These are phyloP conservation scores for Scartelaos histophorus DNA, from an alignment of 2,113 vertebrate genomes.

Conservation along the genomic window DNA sequence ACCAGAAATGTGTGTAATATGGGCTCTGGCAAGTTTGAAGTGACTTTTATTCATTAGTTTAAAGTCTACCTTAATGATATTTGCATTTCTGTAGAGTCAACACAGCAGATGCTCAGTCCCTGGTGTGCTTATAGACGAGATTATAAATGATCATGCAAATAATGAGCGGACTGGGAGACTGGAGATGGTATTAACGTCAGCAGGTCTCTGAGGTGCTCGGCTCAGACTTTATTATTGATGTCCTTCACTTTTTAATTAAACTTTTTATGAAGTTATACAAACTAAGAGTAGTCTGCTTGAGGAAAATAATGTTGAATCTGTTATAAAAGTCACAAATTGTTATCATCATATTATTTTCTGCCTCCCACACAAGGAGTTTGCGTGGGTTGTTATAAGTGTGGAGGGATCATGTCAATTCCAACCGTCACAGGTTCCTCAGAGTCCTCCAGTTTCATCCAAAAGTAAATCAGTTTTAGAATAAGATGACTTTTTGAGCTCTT, in stretches of 20 bases:
- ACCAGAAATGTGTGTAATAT: too few relatives aligned
- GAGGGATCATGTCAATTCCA: too few relatives aligned
- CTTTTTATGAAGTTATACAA: not conserved
- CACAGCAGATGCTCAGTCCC: constrained; percentile 1
- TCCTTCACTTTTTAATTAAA: not conserved
- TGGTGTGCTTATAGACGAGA: not conserved
- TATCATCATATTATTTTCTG: not conserved
- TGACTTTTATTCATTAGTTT: not conserved
- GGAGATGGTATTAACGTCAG: not conserved
- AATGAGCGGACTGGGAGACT: not conserved
- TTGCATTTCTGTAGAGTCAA: not conserved
- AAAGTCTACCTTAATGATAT: not conserved
- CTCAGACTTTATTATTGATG: not conserved
- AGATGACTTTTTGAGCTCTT: too few relatives aligned
- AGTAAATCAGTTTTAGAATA: too few relatives aligned
- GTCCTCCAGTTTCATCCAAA: too few relatives aligned
- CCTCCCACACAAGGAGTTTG: not conserved
- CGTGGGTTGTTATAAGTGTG: too few relatives aligned
- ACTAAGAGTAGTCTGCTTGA: not conserved
- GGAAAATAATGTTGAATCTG: not conserved
- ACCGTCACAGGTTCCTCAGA: too few relatives aligned
- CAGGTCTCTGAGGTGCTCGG: not conserved
- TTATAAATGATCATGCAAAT: not conserved
- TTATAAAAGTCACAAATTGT: too few relatives aligned
- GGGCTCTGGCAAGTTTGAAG: not conserved